Evolutionary conservation across 1,140 invertebrate species (phyloP).

Genomic region (Maconellicoccus hirsutus): DNA sequence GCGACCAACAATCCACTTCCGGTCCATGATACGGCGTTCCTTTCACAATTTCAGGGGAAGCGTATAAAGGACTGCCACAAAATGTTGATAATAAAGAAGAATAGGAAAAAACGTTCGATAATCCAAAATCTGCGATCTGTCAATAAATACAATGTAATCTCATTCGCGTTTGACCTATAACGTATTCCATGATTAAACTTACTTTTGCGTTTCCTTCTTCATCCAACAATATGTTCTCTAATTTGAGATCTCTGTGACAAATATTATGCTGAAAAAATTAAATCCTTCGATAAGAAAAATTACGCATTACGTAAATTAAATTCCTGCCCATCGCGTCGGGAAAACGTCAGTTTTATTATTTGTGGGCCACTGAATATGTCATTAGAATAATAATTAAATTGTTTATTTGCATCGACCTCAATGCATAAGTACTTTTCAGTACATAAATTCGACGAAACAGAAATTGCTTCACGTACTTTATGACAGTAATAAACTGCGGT

Average conservation of each 20-base stretch:
- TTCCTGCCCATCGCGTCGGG: too few species aligned
- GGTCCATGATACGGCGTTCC: constrained; percentile 96
- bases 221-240: constrained; percentile 97
- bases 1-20: constrained; percentile 61
- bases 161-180: constrained; percentile 12
- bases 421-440: background rate
- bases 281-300: background rate
- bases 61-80: constrained; percentile 95
- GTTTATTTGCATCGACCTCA: background rate
- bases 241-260: constrained; percentile 94
- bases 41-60: constrained; percentile 97
- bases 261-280: constrained; percentile 64
- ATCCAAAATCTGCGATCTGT: constrained; percentile 95
- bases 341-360: background rate
- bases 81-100: constrained; percentile 81
- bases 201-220: constrained; percentile 91
- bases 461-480: constrained; percentile 47
- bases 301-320: background rate
- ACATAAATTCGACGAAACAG: background rate
- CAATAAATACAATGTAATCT: constrained; percentile 24
- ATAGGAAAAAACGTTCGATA: constrained; percentile 95
- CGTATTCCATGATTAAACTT: constrained; percentile 28
- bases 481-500: constrained; percentile 98
- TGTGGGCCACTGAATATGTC: background rate
- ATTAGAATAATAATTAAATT: background rate